Evolutionary conservation across 2,113 vertebrate genomes (phyloP).

Genomic region (Alligator sinensis): DNA sequence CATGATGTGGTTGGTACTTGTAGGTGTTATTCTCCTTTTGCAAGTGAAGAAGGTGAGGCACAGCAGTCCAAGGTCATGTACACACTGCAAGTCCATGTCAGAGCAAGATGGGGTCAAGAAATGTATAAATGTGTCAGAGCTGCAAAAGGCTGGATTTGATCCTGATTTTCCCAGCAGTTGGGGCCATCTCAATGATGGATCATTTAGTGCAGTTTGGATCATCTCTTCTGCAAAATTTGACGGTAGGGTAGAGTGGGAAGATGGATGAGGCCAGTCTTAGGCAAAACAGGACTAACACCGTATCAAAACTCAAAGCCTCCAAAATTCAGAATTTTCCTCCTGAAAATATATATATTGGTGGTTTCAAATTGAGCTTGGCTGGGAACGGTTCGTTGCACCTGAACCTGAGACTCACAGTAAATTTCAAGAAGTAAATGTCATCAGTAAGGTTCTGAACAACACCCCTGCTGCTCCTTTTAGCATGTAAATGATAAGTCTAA

Average conservation of each 20-base stretch:
- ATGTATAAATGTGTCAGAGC: background rate
- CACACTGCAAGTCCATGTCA: background rate
- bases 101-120: background rate
- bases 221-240: background rate
- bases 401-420: background rate
- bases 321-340: too few species aligned
- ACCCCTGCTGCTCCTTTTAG: background rate
- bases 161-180: background rate
- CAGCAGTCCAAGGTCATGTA: background rate
- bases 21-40: background rate
- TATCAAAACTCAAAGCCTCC: background rate
- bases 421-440: background rate
- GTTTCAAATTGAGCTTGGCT: background rate
- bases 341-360: too few species aligned
- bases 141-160: background rate
- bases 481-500: slow-evolving; percentile 12
- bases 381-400: background rate
- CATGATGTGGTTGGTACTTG: background rate
- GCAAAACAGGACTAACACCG: rapidly evolving
- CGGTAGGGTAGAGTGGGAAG: background rate
- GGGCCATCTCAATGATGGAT: background rate
- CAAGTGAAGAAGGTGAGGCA: background rate
- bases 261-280: background rate
- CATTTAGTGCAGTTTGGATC: background rate
- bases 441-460: background rate